phyloP scores from a whole-genome alignment of 2,797 vertebrate genomes.

The Varecia variegata region DNA sequence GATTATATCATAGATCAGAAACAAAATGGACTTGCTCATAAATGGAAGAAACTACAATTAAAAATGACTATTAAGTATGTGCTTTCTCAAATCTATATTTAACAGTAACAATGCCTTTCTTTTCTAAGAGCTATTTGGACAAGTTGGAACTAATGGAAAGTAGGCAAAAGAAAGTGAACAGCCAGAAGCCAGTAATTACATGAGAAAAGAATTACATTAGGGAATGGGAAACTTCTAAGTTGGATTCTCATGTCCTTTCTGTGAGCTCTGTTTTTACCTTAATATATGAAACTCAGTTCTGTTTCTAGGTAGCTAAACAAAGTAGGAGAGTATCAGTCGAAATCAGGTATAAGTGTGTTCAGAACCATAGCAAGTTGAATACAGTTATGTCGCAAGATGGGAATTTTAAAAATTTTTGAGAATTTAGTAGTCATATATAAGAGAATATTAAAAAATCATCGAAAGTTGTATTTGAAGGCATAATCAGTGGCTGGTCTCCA shows the following conservation, averaged over 20 bases:
- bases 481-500: neutral
- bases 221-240: constrained; percentile 3
- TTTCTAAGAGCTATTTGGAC: constrained; percentile 40
- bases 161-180: constrained; percentile 36
- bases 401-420: neutral
- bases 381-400: neutral
- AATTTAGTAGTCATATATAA: neutral
- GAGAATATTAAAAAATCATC: neutral
- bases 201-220: constrained; percentile 49
- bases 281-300: neutral
- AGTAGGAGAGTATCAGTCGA: neutral
- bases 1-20: constrained; percentile 55
- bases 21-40: constrained; percentile 57
- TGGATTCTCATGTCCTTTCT: constrained; percentile 13
- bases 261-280: neutral
- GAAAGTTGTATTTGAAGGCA: neutral
- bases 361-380: neutral
- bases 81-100: constrained; percentile 56
- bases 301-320: neutral
- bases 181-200: constrained; percentile 55
- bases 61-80: constrained; percentile 50
- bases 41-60: constrained; percentile 59
- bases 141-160: constrained; percentile 53
- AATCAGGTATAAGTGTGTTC: neutral
- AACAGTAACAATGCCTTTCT: constrained; percentile 55